phyloP scores from a whole-genome alignment of 2,888 invertebrate species.

The Drosophila rellima region DNA sequence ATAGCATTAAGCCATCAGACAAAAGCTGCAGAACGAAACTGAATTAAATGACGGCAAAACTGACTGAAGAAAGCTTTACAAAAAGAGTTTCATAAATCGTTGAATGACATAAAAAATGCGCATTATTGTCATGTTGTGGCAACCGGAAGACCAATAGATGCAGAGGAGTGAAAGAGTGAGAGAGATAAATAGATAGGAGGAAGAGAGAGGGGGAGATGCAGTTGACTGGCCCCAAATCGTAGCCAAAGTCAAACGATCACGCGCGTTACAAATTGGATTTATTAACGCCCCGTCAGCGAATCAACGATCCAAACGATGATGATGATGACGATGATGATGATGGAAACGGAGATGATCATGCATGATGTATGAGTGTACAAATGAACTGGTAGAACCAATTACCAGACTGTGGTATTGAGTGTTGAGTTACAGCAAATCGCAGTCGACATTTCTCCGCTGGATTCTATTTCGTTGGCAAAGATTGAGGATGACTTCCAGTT shows the following conservation, averaged over 20 bases:
- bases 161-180: background rate
- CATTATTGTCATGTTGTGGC: constrained; percentile 85
- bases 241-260: constrained; percentile 61
- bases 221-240: constrained; percentile 21
- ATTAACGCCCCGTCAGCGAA: constrained; percentile 72
- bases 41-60: constrained; percentile 31
- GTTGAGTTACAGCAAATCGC: constrained; percentile 58
- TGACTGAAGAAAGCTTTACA: constrained; percentile 19
- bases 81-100: constrained; percentile 33
- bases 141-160: constrained; percentile 73
- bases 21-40: constrained; percentile 58
- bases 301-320: constrained; percentile 16
- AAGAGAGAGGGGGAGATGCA: background rate
- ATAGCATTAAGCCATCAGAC: constrained; percentile 54
- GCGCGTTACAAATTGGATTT: constrained; percentile 76
- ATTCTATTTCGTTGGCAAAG: constrained; percentile 19
- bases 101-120: constrained; percentile 41
- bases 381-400: constrained; percentile 53
- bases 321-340: constrained; percentile 21
- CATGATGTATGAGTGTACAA: constrained; percentile 67
- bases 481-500: constrained; percentile 35
- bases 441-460: constrained; percentile 35
- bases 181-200: background rate
- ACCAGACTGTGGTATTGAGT: constrained; percentile 30
- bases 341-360: constrained; percentile 51